These are phyloP conservation scores for Lordiphosa collinella DNA, from an alignment of 1,140 invertebrate genomes.

Conservation along the genomic window DNA sequence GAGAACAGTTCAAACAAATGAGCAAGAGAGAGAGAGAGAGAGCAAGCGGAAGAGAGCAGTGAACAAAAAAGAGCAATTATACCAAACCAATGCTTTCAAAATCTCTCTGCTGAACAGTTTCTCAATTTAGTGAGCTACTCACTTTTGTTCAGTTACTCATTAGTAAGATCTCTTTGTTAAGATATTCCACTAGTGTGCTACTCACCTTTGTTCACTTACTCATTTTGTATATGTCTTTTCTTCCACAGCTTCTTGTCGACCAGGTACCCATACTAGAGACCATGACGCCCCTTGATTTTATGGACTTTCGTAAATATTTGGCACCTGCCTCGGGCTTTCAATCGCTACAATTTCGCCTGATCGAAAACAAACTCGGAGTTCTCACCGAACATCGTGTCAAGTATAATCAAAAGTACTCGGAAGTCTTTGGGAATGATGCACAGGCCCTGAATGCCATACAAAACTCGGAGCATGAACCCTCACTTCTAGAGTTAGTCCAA, in stretches of 20 bases:
- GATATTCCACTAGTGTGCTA: no score
- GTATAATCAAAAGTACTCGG: conserved; percentile 95
- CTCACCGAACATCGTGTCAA: conserved; percentile 92
- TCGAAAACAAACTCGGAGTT: conserved; percentile 98
- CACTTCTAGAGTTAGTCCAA: conserved; percentile 91
- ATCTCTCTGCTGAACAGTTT: no score
- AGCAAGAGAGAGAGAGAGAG: no score
- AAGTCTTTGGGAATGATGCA: conserved; percentile 90
- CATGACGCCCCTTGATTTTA: conserved; percentile 98
- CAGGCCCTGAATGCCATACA: conserved; percentile 86
- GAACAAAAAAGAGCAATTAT: no score
- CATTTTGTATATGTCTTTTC: neutral
- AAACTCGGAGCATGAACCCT: conserved; percentile 90
- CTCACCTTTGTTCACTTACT: no score
- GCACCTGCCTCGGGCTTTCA: conserved; percentile 98
- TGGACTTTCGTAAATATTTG: conserved; percentile 96
- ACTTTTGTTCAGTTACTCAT: no score
- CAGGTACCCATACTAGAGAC: conserved; percentile 98
- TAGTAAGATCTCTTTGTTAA: no score
- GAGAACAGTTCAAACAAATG: no score
- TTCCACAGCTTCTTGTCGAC: conserved; percentile 91
- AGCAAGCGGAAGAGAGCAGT: no score
- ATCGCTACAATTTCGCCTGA: conserved; percentile 95
- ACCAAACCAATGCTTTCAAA: no score
- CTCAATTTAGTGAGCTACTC: no score